Conservation (phyloP, 2,797 vertebrate genomes). For the Rhynchotus rufescens region DNA sequence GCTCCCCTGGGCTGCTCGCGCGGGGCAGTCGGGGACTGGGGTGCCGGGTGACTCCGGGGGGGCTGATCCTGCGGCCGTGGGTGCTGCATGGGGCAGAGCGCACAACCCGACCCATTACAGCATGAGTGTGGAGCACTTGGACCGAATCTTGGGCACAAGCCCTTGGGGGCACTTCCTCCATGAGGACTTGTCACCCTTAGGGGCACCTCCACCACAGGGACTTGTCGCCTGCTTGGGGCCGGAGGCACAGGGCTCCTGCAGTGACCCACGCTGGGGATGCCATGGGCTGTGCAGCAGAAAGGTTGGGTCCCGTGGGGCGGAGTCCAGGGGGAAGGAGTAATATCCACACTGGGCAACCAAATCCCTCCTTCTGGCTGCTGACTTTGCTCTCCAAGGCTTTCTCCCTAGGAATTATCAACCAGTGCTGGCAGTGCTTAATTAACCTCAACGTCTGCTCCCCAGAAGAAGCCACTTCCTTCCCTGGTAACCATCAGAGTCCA, state of each 20-base stretch:
- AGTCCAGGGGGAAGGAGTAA: not conserved
- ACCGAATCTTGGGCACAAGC: accelerated
- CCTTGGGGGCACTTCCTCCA: not conserved
- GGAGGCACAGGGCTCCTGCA: not conserved
- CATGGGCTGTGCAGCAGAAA: not conserved
- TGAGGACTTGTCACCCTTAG: accelerated
- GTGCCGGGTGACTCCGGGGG: not conserved
- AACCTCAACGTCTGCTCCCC: not conserved
- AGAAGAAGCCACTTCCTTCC: not conserved
- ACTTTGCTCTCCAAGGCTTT: not conserved
- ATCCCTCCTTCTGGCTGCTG: not conserved
- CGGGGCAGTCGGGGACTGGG: accelerated
- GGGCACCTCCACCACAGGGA: not conserved
- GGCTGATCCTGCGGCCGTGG: not conserved
- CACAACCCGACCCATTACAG: not conserved
- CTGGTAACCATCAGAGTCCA: accelerated
- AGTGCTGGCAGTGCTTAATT: accelerated
- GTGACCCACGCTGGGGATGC: accelerated
- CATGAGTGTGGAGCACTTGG: not conserved
- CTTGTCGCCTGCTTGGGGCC: accelerated
- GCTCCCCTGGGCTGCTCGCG: not conserved
- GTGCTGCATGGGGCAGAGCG: not conserved
- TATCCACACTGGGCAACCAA: not conserved
- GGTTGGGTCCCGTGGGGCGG: not conserved
- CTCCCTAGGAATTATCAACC: not conserved